Evolutionary conservation across 2,797 vertebrate genomes (phyloP).

Genomic region (Scolopax bukidnonensis): DNA sequence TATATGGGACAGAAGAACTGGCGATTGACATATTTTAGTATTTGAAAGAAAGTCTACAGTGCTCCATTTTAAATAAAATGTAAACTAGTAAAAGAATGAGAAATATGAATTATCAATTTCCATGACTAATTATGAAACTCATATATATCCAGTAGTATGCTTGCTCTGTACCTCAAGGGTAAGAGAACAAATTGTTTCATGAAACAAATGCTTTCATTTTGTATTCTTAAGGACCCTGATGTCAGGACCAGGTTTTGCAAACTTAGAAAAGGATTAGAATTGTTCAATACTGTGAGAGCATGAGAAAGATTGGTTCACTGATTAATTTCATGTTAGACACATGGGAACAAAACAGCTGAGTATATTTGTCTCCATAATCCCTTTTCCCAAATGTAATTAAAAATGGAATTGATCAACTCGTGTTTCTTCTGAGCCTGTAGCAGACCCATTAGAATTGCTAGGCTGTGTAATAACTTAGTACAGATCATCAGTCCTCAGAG

Average conservation of each 20-base stretch:
- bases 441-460: conserved; percentile 57
- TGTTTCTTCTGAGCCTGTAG: conserved; percentile 64
- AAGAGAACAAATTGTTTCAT: conserved; percentile 42
- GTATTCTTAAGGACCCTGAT: conserved; percentile 40
- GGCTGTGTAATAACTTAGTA: conserved; percentile 59
- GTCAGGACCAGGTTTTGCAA: background rate
- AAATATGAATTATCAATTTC: background rate
- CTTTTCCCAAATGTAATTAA: conserved; percentile 79
- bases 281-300: conserved; percentile 64
- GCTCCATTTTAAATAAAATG: background rate
- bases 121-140: background rate
- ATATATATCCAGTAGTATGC: background rate
- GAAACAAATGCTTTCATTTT: conserved; percentile 57
- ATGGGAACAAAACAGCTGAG: conserved; percentile 69
- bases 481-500: conserved; percentile 29
- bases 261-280: conserved; percentile 62
- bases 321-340: conserved; percentile 74
- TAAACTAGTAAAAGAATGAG: background rate
- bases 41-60: background rate
- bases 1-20: background rate
- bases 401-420: conserved; percentile 75
- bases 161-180: background rate
- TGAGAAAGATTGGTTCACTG: conserved; percentile 60
- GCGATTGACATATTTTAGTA: background rate
- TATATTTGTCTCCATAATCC: conserved; percentile 77